Percentiles rank a stretch among this genome's conserved stretches.
Evolutionary conservation across 2,797 vertebrate genomes (phyloP).

Genomic region (Chromis chromis): DNA sequence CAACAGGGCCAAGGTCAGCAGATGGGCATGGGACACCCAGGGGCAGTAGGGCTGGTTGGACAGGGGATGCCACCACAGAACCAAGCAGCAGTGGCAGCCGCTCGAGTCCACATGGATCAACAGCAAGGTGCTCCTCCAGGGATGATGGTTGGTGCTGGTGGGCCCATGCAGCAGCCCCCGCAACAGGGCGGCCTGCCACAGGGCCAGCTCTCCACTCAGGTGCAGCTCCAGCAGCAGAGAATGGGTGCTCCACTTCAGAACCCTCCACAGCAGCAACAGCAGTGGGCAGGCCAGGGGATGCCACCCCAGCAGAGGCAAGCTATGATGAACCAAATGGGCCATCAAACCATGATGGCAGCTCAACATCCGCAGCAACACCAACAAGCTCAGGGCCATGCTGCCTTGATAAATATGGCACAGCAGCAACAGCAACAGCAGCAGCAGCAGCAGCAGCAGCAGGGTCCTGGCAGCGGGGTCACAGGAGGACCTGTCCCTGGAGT

Average conservation of each 20-base stretch:
- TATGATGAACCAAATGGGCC: constrained; percentile 83
- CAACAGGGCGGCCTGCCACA: constrained; percentile 86
- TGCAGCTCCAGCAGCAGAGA: constrained; percentile 90
- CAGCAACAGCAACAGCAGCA: constrained; percentile 80
- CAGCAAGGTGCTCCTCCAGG: constrained; percentile 85
- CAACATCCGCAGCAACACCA: constrained; percentile 81
- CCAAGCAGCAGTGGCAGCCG: constrained; percentile 76
- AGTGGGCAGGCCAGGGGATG: constrained; percentile 89
- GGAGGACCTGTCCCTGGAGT: constrained; percentile 56
- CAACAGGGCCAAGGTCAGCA: constrained; percentile 80
- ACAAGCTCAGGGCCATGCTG: constrained; percentile 34
- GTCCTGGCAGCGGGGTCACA: constrained; percentile 69
- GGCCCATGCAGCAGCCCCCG: constrained; percentile 88
- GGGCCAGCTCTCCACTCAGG: constrained; percentile 89
- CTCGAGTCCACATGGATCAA: constrained; percentile 88
- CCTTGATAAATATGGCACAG: constrained; percentile 37
- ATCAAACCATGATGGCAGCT: constrained; percentile 85
- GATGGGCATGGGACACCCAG: constrained; percentile 87
- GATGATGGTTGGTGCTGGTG: constrained; percentile 88
- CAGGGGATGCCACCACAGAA: constrained; percentile 77
- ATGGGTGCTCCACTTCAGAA: constrained; percentile 85
- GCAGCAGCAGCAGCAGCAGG: constrained; percentile 80
- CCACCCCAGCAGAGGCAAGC: constrained; percentile 82
- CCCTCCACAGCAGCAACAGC: constrained; percentile 90
- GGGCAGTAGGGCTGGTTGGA: constrained; percentile 77